phyloP scores from a whole-genome alignment of 2,797 vertebrate species.

The Echiichthys vipera region DNA sequence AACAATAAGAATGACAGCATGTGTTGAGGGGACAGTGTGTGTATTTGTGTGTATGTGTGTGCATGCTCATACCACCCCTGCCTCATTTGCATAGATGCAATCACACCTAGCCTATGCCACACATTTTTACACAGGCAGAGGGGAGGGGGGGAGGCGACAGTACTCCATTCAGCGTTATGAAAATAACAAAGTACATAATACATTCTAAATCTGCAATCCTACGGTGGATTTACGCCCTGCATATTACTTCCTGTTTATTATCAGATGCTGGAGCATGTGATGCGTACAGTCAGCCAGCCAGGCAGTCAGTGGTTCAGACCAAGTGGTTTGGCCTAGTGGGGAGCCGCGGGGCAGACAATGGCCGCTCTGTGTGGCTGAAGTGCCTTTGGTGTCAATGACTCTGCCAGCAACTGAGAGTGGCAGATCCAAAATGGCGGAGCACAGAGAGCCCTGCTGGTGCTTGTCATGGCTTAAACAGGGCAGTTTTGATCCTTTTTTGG shows the following conservation, averaged over 20 bases:
- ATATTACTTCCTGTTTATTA: conserved; percentile 78
- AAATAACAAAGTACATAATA: conserved; percentile 65
- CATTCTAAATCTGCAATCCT: conserved; percentile 68
- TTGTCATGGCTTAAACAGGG: conserved; percentile 68
- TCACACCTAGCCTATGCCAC: conserved; percentile 70
- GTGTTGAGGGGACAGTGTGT: conserved; percentile 54
- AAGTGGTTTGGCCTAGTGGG: conserved; percentile 80
- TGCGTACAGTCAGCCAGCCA: conserved; percentile 63
- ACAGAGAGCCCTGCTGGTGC: conserved; percentile 69
- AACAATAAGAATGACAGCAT: conserved; percentile 78
- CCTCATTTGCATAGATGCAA: conserved; percentile 80
- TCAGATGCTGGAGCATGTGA: conserved; percentile 72
- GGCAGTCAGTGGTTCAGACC: conserved; percentile 79
- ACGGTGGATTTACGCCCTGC: conserved; percentile 56
- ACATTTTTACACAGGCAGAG: conserved; percentile 45
- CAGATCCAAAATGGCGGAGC: conserved; percentile 83
- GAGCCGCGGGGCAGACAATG: conserved; percentile 77
- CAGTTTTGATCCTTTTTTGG: conserved; percentile 66
- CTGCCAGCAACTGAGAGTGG: conserved; percentile 77
- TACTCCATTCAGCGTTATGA: conserved; percentile 54
- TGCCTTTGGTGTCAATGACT: conserved; percentile 82
- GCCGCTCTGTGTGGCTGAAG: conserved; percentile 78
- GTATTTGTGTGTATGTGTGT: conserved; percentile 35
- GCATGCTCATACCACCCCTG: conserved; percentile 54
- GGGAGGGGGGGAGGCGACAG: conserved; percentile 19